These are phyloP conservation scores for Macrotrachela quadricornifera DNA, from an alignment of 1,140 invertebrate genomes.

Conservation along the genomic window DNA sequence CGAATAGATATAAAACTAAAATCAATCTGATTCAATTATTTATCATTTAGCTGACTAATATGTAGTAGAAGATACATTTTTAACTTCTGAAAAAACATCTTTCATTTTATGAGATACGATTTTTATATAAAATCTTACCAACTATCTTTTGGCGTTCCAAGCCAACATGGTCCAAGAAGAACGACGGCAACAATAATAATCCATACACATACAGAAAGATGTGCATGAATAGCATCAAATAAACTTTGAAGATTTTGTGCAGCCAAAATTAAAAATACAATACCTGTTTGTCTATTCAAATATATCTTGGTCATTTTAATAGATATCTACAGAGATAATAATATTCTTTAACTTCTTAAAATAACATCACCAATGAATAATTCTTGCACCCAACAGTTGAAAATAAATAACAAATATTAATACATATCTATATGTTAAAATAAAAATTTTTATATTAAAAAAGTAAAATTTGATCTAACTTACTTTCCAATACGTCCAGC, in stretches of 20 bases:
- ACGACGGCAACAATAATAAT: constrained; percentile 40
- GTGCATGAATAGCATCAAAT: constrained; percentile 35
- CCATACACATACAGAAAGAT: constrained; percentile 35
- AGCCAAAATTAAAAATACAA: constrained; percentile 46
- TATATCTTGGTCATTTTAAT: no score
- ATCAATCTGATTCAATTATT: no score
- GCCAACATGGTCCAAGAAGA: constrained; percentile 10
- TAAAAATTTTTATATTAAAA: no score
- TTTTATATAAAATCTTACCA: constrained; percentile 32
- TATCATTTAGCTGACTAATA: no score
- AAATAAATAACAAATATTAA: constrained; percentile 38
- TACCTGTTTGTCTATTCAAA: no score
- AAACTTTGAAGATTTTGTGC: constrained; percentile 35
- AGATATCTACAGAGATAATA: no score
- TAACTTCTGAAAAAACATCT: no score
- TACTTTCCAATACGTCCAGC: constrained; percentile 41
- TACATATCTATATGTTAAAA: constrained; percentile 17
- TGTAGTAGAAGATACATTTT: no score
- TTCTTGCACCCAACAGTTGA: constrained; percentile 47
- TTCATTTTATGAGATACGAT: no score
- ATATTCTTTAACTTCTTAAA: no score
- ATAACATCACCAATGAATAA: no score
- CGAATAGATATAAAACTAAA: no score
- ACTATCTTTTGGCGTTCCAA: constrained; percentile 38
- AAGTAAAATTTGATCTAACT: neutral